phyloP scores from a whole-genome alignment of 2,797 vertebrate genomes.

The Hipposideros larvatus region DNA sequence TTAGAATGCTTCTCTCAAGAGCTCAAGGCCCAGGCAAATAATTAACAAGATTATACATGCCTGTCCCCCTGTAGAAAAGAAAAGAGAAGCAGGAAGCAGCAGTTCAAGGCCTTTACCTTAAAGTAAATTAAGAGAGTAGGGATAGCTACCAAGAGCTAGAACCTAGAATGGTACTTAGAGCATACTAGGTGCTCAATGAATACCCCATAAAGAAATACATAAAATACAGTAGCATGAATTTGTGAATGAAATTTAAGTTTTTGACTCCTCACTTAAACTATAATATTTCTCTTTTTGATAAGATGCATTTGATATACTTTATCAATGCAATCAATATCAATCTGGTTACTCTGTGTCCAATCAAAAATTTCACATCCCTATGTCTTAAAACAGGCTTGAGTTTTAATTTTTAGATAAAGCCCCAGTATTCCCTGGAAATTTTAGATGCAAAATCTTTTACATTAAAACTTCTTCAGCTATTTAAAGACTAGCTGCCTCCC shows the following conservation, averaged over 20 bases:
- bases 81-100: conserved; percentile 51
- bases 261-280: not conserved
- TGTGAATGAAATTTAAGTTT: conserved; percentile 24
- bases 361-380: not conserved
- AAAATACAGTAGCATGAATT: not conserved
- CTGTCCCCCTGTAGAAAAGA: conserved; percentile 43
- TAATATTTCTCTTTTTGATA: conserved; percentile 32
- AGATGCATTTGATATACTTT: conserved; percentile 11
- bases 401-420: not conserved
- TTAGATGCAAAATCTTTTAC: not conserved
- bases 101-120: conserved; percentile 44
- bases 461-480: conserved; percentile 7
- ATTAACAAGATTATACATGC: conserved; percentile 73
- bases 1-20: conserved; percentile 73
- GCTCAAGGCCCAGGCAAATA: conserved; percentile 79
- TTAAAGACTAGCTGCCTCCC: not conserved
- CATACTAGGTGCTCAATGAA: not conserved
- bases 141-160: not conserved
- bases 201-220: not conserved
- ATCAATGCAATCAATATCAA: not conserved
- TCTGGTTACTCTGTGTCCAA: not conserved
- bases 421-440: not conserved
- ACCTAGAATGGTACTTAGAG: not conserved
- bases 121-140: not conserved
- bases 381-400: not conserved